Percentiles rank a stretch among this genome's conserved stretches.
phyloP scores from a whole-genome alignment of 2,888 invertebrate genomes.

The Drepanosiphum platanoidis region DNA sequence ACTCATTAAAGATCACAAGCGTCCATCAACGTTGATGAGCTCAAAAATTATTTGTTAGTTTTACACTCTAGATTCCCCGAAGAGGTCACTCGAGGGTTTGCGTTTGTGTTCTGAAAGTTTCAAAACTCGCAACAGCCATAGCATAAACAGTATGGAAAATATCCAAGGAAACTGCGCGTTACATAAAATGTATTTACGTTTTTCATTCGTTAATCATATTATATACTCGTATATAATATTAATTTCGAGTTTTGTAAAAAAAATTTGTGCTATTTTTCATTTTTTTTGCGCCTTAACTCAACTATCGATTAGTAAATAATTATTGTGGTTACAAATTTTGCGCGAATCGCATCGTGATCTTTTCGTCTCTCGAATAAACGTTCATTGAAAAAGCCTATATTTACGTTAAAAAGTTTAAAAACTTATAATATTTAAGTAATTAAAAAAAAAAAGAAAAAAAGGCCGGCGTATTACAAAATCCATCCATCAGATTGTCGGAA shows the following conservation, averaged over 20 bases:
- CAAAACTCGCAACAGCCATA: background rate
- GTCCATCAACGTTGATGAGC: conserved; percentile 55
- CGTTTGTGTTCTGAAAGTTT: background rate
- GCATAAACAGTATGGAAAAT: conserved; percentile 15
- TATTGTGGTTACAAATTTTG: background rate
- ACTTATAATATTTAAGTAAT: conserved; percentile 23
- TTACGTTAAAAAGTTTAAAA: background rate
- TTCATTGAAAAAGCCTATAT: too few relatives aligned
- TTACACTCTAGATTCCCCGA: conserved; percentile 1
- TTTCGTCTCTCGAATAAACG: too few relatives aligned
- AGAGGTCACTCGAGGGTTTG: conserved; percentile 17
- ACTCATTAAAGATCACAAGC: conserved; percentile 48
- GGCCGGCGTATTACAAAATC: background rate
- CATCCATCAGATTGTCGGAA: background rate
- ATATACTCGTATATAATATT: too few relatives aligned
- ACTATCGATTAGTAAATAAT: background rate
- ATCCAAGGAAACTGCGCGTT: background rate
- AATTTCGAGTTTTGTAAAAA: too few relatives aligned
- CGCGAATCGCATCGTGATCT: too few relatives aligned
- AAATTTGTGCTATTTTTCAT: too few relatives aligned
- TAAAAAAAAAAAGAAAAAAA: too few relatives aligned
- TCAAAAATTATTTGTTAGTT: conserved; percentile 42
- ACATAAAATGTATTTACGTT: background rate
- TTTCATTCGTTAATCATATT: background rate
- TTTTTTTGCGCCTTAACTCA: too few relatives aligned